A percentile compares a stretch with the other conserved stretches of the same genome.
phyloP scores from a whole-genome alignment of 2,113 vertebrate species.

The Corvus hawaiiensis region DNA sequence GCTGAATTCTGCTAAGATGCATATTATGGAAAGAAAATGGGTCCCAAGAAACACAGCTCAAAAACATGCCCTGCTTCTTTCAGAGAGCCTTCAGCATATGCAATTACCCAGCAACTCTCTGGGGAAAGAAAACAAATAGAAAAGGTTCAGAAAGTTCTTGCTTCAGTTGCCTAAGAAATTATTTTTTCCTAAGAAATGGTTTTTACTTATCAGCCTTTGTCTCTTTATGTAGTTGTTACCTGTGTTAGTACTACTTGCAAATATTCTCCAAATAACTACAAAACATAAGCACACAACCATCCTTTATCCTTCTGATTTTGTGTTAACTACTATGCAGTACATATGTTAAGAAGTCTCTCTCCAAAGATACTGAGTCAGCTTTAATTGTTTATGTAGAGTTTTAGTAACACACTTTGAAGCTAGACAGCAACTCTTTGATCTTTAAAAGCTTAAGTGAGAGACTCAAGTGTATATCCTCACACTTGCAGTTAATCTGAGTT shows the following conservation, averaged over 20 bases:
- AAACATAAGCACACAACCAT: background rate
- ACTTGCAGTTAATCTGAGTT: slow-evolving; percentile 38
- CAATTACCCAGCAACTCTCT: background rate
- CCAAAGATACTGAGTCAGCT: background rate
- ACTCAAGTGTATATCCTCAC: background rate
- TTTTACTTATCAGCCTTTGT: background rate
- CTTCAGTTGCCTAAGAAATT: background rate
- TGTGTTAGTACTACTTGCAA: background rate
- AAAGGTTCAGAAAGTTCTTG: background rate
- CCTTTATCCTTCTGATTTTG: background rate
- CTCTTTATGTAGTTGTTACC: background rate
- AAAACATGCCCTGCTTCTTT: background rate
- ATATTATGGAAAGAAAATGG: background rate
- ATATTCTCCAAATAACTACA: background rate
- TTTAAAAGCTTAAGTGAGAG: slow-evolving; percentile 4
- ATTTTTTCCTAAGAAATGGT: background rate
- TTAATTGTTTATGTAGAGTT: background rate
- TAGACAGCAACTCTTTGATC: slow-evolving; percentile 38
- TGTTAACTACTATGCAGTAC: background rate
- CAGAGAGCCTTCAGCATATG: background rate
- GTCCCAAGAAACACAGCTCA: background rate
- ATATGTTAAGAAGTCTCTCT: background rate
- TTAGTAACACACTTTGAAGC: slow-evolving; percentile 31
- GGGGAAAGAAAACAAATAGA: background rate
- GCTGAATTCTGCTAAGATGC: background rate